Conservation (phyloP, 2,113 vertebrate species). For the Scophthalmus maximus region DNA sequence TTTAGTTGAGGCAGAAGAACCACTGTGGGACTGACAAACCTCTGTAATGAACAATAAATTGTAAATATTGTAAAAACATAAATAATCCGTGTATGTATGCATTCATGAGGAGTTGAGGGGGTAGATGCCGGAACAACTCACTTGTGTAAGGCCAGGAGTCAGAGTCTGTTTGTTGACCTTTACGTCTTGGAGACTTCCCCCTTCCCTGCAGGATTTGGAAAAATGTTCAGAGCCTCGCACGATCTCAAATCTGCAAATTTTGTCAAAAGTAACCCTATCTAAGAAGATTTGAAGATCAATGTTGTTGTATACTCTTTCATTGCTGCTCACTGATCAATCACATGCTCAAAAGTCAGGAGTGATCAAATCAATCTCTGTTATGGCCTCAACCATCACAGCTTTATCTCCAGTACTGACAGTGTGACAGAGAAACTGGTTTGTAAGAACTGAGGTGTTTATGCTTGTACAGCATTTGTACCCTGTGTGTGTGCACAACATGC, state of each 20-base stretch:
- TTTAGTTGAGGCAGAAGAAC: slow-evolving; percentile 90
- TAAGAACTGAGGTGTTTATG: neutral
- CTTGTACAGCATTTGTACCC: slow-evolving; percentile 76
- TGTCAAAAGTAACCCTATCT: neutral
- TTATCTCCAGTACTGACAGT: neutral
- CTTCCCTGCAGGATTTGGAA: slow-evolving; percentile 76
- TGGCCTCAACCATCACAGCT: neutral
- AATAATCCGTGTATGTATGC: neutral
- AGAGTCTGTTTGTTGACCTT: slow-evolving; percentile 80
- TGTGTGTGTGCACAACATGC: slow-evolving; percentile 84
- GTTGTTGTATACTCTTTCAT: neutral
- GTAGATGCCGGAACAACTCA: slow-evolving; percentile 73
- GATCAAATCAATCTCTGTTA: neutral
- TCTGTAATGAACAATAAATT: slow-evolving; percentile 79
- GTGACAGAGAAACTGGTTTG: neutral
- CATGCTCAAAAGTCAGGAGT: neutral
- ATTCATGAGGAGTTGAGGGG: no score
- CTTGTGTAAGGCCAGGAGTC: slow-evolving; percentile 90
- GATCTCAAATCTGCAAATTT: slow-evolving; percentile 1
- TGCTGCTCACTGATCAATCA: neutral
- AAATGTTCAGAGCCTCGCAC: neutral
- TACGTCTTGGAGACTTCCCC: slow-evolving; percentile 87
- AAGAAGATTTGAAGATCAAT: neutral
- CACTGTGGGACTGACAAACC: slow-evolving; percentile 87
- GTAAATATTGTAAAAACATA: neutral